Evolutionary conservation across 1,140 invertebrate genomes (phyloP).

Genomic region (Euschistus heros): DNA sequence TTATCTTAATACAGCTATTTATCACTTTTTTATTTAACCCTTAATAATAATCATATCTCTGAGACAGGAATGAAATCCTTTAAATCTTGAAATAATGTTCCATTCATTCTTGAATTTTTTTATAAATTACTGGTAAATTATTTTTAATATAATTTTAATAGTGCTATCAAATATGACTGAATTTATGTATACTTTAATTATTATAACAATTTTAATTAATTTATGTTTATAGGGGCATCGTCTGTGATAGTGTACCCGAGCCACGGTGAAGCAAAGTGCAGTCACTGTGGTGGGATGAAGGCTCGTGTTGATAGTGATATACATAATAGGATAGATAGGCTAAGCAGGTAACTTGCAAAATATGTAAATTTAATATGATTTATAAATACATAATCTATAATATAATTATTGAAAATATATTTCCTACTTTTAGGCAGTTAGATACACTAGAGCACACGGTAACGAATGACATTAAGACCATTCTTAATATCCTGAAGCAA

Average conservation of each 20-base stretch:
- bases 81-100: too few relatives aligned
- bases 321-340: constrained; percentile 49
- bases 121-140: too few relatives aligned
- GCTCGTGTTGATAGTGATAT: constrained; percentile 40
- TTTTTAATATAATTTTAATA: too few relatives aligned
- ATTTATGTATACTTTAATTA: not conserved
- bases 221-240: constrained; percentile 21
- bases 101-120: too few relatives aligned
- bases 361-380: not conserved
- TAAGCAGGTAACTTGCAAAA: constrained; percentile 41
- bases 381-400: not conserved
- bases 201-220: not conserved
- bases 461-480: constrained; percentile 51
- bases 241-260: constrained; percentile 27
- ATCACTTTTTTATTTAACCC: too few relatives aligned
- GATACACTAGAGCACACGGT: constrained; percentile 49
- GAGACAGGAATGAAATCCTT: too few relatives aligned
- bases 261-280: constrained; percentile 22
- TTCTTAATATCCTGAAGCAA: constrained; percentile 50
- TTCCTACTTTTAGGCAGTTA: constrained; percentile 31
- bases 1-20: too few relatives aligned
- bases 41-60: too few relatives aligned
- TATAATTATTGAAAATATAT: not conserved
- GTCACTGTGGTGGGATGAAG: constrained; percentile 29
- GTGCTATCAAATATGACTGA: too few relatives aligned